phyloP scores from a whole-genome alignment of 2,888 invertebrate genomes.

The Aspidiotus destructor region DNA sequence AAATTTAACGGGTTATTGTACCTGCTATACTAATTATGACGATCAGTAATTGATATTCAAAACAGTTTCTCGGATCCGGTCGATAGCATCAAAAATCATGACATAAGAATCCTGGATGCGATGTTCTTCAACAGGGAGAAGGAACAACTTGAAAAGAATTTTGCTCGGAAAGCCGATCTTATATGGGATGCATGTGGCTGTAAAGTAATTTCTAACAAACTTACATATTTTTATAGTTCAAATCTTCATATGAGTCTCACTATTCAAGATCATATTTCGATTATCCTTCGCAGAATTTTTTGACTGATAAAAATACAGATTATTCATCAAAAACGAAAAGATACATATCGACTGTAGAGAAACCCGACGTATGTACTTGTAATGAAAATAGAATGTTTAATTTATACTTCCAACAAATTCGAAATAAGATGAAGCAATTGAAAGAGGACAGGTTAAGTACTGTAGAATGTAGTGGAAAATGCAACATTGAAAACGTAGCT shows the following conservation, averaged over 20 bases:
- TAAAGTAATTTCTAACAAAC: not conserved
- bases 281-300: too few species aligned
- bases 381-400: constrained; percentile 29
- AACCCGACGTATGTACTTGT: constrained; percentile 23
- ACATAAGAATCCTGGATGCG: constrained; percentile 46
- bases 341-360: not conserved
- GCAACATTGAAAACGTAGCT: not conserved
- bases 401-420: constrained; percentile 29
- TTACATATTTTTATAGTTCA: too few species aligned
- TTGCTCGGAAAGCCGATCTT: constrained; percentile 47
- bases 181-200: constrained; percentile 43
- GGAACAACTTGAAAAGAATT: constrained; percentile 43
- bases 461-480: too few species aligned
- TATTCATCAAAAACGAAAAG: too few species aligned
- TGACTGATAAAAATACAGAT: too few species aligned
- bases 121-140: constrained; percentile 47
- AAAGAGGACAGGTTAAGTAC: constrained; percentile 36
- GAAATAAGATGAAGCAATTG: constrained; percentile 35
- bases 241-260: too few species aligned
- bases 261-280: too few species aligned
- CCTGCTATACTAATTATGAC: too few species aligned
- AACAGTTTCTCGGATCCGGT: too few species aligned
- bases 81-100: constrained; percentile 38
- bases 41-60: too few species aligned
- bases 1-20: not conserved